Conservation (phyloP, 2,113 vertebrate species). For the Odobenus rosmarus region DNA sequence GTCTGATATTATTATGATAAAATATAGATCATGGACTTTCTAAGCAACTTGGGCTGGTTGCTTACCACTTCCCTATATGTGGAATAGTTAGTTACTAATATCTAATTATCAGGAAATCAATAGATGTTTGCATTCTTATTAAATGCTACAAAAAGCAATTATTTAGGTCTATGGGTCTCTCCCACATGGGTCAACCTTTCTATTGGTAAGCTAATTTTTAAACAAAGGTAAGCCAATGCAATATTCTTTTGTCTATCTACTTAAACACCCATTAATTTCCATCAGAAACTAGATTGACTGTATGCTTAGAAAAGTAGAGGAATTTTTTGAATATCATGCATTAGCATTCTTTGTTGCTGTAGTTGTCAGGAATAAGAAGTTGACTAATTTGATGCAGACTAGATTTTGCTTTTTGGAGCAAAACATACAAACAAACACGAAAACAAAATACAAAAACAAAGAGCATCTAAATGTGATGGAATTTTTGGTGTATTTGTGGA, state of each 20-base stretch:
- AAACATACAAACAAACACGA: not conserved
- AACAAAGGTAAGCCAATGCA: not conserved
- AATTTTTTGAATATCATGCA: conserved; percentile 42
- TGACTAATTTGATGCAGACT: not conserved
- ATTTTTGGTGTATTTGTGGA: not conserved
- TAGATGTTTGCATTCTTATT: conserved; percentile 62
- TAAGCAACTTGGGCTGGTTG: not conserved
- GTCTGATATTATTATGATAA: not conserved
- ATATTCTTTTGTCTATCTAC: not conserved
- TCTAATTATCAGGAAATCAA: conserved; percentile 67
- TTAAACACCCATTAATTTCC: not conserved
- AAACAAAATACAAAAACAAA: not conserved
- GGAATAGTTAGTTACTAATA: not conserved
- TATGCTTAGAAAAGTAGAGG: conserved; percentile 48
- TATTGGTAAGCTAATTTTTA: conserved; percentile 17
- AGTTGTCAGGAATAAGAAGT: not conserved
- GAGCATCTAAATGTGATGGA: not conserved
- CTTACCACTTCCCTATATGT: not conserved
- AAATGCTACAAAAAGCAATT: conserved; percentile 28
- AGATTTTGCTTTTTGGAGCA: not conserved
- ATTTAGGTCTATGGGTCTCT: not conserved
- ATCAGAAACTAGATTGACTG: conserved; percentile 42
- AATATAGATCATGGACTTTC: not conserved
- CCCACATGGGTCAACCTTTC: not conserved
- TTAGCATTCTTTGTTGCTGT: not conserved